Conservation (phyloP, 2,113 vertebrate species). For the Paratilapia polleni region DNA sequence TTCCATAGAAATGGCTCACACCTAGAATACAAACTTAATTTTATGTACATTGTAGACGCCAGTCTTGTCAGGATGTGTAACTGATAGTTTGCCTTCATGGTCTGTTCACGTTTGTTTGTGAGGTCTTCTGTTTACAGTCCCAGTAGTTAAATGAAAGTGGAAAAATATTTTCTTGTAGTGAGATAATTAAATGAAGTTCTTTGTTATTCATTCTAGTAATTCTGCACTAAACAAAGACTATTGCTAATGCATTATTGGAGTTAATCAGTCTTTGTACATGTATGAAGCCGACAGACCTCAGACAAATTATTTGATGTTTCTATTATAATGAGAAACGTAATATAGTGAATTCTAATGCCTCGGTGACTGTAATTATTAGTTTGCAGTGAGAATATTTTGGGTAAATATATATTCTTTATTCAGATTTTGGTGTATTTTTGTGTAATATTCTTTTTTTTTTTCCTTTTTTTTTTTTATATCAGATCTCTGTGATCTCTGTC, state of each 20-base stretch:
- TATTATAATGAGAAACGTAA: not conserved
- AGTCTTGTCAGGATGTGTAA: not conserved
- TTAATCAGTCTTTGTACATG: not conserved
- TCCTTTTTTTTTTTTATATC: not conserved
- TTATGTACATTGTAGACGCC: not conserved
- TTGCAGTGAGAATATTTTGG: not conserved
- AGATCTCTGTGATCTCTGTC: fast-evolving
- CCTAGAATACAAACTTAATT: not conserved
- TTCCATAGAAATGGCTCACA: not conserved
- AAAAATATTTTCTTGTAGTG: not conserved
- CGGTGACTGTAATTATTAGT: not conserved
- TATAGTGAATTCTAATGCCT: not conserved
- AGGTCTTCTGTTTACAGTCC: not conserved
- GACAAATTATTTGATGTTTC: not conserved
- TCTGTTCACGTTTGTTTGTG: not conserved
- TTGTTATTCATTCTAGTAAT: not conserved
- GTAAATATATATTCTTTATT: not conserved
- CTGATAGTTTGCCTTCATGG: not conserved
- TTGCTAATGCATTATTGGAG: not conserved
- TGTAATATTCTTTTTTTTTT: not conserved
- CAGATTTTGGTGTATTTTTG: not conserved
- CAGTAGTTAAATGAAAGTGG: not conserved
- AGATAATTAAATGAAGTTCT: not conserved
- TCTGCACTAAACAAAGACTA: too few relatives aligned
- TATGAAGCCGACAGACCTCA: not conserved